phyloP scores from a whole-genome alignment of 2,888 invertebrate genomes.

The Rhogogaster chlorosoma region DNA sequence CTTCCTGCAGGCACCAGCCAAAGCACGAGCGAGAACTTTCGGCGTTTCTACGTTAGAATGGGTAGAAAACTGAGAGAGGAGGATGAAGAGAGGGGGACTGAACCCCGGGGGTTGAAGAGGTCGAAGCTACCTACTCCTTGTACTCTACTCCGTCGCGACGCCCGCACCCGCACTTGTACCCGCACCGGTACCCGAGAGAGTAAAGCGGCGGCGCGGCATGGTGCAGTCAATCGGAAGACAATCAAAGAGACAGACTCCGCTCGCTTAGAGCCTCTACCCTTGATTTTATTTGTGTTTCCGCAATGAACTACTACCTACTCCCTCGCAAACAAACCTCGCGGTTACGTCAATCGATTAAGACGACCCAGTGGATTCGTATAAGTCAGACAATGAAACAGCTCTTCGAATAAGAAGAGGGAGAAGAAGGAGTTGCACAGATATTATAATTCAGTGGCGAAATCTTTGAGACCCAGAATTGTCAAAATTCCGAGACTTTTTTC shows the following conservation, averaged over 20 bases:
- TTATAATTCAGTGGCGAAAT: neutral
- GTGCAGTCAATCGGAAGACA: conserved; percentile 52
- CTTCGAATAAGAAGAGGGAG: neutral
- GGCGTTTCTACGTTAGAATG: neutral
- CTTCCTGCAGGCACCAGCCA: neutral
- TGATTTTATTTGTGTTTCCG: conserved; percentile 54
- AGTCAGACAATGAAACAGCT: conserved; percentile 16
- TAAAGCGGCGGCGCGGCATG: conserved; percentile 14
- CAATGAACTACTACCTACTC: conserved; percentile 43
- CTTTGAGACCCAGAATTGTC: neutral
- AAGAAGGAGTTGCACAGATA: neutral
- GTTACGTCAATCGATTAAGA: conserved; percentile 45
- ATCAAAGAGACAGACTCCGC: conserved; percentile 51
- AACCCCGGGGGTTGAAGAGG: conserved; percentile 3
- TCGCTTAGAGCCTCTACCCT: conserved; percentile 43
- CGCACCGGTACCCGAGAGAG: neutral
- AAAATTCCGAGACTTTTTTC: neutral
- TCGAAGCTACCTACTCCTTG: conserved; percentile 12
- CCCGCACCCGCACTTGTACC: conserved; percentile 3
- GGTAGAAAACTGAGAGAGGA: neutral
- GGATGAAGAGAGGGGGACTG: neutral
- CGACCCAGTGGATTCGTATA: neutral
- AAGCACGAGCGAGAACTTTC: neutral
- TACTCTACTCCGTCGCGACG: conserved; percentile 1
- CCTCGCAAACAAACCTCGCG: conserved; percentile 43